phyloP scores from a whole-genome alignment of 2,113 vertebrate species.

The Cathartes aura region DNA sequence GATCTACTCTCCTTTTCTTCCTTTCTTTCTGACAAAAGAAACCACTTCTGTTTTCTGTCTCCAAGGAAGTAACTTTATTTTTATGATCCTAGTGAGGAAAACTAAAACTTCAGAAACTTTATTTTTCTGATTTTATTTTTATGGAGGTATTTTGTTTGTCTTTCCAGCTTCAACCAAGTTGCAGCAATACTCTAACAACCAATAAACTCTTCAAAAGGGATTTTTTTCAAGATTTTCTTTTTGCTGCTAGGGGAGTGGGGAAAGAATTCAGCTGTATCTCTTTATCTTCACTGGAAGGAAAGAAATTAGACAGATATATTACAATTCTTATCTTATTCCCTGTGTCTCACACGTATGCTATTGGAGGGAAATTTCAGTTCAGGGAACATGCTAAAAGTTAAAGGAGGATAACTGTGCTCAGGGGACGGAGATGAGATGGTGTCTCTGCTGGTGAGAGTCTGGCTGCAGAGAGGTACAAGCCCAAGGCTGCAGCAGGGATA shows the following conservation, averaged over 20 bases:
- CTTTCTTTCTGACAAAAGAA: background rate
- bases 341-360: background rate
- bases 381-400: conserved; percentile 37
- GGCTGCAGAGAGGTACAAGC: background rate
- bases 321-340: conserved; percentile 10
- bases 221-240: background rate
- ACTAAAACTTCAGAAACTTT: background rate
- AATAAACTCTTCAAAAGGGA: background rate
- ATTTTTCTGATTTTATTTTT: background rate
- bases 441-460: background rate
- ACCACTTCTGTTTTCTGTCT: background rate
- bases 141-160: background rate
- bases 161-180: background rate
- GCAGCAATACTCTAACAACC: background rate
- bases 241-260: background rate
- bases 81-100: background rate
- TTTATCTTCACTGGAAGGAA: conserved; percentile 22
- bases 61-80: background rate
- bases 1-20: background rate
- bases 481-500: background rate
- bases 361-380: background rate
- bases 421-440: background rate
- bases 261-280: conserved; percentile 14
- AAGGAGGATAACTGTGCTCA: conserved; percentile 4
- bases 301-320: conserved; percentile 14